Percentiles rank a stretch among this genome's conserved stretches.
These are phyloP conservation scores for Antedon mediterranea DNA, from an alignment of 53 echinoderm and acorn worm genomes.

Conservation along the genomic window DNA sequence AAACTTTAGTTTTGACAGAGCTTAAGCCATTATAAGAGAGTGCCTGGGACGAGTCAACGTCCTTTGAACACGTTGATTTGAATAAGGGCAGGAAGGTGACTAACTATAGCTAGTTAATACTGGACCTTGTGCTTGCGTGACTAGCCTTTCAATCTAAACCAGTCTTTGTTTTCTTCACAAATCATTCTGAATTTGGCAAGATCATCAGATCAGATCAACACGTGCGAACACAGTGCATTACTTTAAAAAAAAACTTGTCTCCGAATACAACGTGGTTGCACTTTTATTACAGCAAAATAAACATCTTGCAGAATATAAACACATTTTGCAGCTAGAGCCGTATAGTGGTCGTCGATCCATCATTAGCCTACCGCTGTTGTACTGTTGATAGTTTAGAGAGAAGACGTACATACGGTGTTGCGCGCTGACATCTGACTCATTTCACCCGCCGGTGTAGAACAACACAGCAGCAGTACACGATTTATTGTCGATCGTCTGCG, in stretches of 20 bases:
- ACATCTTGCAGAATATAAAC: no score
- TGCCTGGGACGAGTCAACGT: background rate
- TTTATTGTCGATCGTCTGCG: no score
- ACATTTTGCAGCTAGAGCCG: no score
- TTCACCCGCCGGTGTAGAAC: no score
- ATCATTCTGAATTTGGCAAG: background rate
- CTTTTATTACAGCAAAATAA: background rate
- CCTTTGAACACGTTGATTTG: background rate
- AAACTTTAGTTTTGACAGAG: background rate
- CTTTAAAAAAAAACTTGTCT: background rate
- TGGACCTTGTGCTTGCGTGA: background rate
- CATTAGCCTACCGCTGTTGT: no score
- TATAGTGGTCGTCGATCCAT: no score
- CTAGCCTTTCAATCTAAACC: background rate
- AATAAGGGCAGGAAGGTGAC: background rate
- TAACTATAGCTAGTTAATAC: background rate
- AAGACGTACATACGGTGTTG: no score
- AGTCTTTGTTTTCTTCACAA: background rate
- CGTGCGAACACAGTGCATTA: background rate
- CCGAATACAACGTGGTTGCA: background rate
- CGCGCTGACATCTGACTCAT: no score
- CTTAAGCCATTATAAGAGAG: background rate
- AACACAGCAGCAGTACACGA: no score
- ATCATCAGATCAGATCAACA: background rate
- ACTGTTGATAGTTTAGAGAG: no score